Evolutionary conservation across 1,140 invertebrate species (phyloP).

Genomic region (Hycleus cichorii): DNA sequence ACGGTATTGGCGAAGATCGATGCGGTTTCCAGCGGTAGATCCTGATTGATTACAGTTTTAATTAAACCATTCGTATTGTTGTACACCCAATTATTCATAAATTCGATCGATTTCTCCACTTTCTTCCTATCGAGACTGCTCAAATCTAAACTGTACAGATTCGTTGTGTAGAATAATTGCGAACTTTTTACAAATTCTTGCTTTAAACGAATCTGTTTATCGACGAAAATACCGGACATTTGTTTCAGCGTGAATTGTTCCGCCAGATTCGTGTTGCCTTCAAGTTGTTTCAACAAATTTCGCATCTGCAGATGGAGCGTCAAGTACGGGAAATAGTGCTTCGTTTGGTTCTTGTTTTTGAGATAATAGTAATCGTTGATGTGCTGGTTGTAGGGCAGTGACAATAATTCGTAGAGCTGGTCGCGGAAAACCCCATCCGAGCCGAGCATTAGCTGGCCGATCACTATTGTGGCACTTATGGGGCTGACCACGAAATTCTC

Average conservation of each 20-base stretch:
- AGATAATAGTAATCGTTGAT: conserved; percentile 34
- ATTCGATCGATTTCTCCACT: conserved; percentile 1
- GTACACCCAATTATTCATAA: conserved; percentile 58
- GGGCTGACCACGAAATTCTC: conserved; percentile 61
- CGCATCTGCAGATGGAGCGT: conserved; percentile 24
- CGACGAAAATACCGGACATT: conserved; percentile 49
- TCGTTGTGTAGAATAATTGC: conserved; percentile 40
- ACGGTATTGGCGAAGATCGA: conserved; percentile 61
- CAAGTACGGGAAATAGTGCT: conserved; percentile 14
- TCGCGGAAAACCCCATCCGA: conserved; percentile 49
- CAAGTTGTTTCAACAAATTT: conserved; percentile 17
- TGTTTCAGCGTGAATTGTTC: conserved; percentile 39
- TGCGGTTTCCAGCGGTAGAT: conserved; percentile 39
- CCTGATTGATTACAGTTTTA: conserved; percentile 38
- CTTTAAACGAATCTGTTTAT: conserved; percentile 40
- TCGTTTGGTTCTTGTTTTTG: conserved; percentile 13
- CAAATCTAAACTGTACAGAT: conserved; percentile 45
- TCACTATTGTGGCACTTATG: conserved; percentile 52
- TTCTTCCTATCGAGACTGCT: background rate
- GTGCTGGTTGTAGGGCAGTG: conserved; percentile 42
- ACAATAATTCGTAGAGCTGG: conserved; percentile 50
- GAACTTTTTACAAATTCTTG: conserved; percentile 41
- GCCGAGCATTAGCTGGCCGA: conserved; percentile 57
- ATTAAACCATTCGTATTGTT: conserved; percentile 54
- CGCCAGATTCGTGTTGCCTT: background rate